These are phyloP conservation scores for Moxostoma hubbsi DNA, from an alignment of 2,797 vertebrate species.

Conservation along the genomic window DNA sequence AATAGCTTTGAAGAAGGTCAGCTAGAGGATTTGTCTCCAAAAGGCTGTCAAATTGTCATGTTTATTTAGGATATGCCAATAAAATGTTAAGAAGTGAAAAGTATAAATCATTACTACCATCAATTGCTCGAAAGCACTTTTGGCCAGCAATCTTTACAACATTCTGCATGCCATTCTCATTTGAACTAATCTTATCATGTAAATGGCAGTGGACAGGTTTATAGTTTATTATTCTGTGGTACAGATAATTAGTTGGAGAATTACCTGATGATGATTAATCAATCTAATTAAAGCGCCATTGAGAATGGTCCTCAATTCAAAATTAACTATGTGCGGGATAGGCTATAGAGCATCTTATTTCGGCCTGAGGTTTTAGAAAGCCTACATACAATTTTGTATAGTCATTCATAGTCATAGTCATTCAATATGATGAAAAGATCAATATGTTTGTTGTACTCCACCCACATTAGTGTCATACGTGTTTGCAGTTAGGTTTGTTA, in stretches of 20 bases:
- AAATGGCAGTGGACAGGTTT: background rate
- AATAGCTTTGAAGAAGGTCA: conserved; percentile 11
- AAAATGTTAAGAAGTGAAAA: background rate
- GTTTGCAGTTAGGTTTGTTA: background rate
- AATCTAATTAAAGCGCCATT: background rate
- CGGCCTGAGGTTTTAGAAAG: too few relatives aligned
- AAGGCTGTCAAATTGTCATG: conserved; percentile 1
- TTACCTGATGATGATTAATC: background rate
- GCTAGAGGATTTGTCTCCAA: conserved; percentile 12
- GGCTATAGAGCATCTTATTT: too few relatives aligned
- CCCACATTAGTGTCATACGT: background rate
- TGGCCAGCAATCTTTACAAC: background rate
- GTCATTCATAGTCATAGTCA: too few relatives aligned
- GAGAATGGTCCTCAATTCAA: too few relatives aligned
- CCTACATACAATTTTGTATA: too few relatives aligned
- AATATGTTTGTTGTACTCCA: too few relatives aligned
- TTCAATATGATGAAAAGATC: too few relatives aligned
- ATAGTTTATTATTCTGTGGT: background rate
- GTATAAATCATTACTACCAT: background rate
- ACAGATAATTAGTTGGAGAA: background rate
- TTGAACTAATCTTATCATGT: background rate
- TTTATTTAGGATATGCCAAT: background rate
- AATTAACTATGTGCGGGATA: too few relatives aligned
- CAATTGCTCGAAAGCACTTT: background rate
- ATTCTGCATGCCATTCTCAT: too few relatives aligned